Evolutionary conservation across 2,888 invertebrate genomes (phyloP).

Genomic region (Entomobrya multifasciata): DNA sequence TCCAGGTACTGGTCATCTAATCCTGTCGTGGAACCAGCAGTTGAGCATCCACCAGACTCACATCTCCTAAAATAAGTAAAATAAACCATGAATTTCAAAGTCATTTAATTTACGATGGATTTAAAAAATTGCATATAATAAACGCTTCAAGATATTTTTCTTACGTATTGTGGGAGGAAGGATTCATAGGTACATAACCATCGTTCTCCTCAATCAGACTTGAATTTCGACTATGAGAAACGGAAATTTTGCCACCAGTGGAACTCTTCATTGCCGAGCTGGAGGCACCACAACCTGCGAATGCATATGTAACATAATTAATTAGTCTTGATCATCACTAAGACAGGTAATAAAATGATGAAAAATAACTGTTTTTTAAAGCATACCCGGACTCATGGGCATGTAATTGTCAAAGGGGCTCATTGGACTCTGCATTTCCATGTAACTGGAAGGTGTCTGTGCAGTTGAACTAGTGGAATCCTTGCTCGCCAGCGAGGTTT

Average conservation of each 20-base stretch:
- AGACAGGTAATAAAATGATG: no score
- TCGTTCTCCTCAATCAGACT: constrained; percentile 78
- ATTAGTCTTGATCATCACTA: no score
- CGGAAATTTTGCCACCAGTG: constrained; percentile 73
- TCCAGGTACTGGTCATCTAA: constrained; percentile 78
- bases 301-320: no score
- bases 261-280: constrained; percentile 43
- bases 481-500: constrained; percentile 73
- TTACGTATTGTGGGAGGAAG: constrained; percentile 74
- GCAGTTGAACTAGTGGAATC: constrained; percentile 69
- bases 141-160: neutral
- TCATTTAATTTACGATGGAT: neutral
- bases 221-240: constrained; percentile 78
- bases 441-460: constrained; percentile 81
- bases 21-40: constrained; percentile 78
- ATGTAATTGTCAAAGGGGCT: constrained; percentile 83
- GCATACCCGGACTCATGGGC: constrained; percentile 83
- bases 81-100: neutral
- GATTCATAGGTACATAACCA: constrained; percentile 79
- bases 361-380: neutral
- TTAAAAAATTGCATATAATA: neutral
- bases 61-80: constrained; percentile 68
- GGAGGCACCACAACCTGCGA: constrained; percentile 48
- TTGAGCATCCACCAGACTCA: constrained; percentile 77
- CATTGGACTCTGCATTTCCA: constrained; percentile 83